Evolutionary conservation across 1,140 invertebrate genomes (phyloP).

Genomic region (Drosophila erecta): DNA sequence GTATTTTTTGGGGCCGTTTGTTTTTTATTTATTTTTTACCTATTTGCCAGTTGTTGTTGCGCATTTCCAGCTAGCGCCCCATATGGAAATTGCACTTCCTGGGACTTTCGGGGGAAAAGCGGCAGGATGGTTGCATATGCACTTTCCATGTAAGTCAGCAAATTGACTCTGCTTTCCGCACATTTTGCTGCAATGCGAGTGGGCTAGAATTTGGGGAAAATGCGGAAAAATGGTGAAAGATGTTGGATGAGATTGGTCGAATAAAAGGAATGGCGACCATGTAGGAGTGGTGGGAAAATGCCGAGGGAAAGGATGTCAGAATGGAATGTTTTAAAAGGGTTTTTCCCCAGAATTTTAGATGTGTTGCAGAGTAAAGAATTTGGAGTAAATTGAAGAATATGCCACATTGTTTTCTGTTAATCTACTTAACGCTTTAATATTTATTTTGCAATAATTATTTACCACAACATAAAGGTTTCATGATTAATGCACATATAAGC

Average conservation of each 20-base stretch:
- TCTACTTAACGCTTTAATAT: too few relatives aligned
- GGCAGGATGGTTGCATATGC: slow-evolving; percentile 34
- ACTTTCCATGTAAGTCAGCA: slow-evolving; percentile 66
- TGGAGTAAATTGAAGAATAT: not conserved
- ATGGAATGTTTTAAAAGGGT: slow-evolving; percentile 7
- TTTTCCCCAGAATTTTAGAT: not conserved
- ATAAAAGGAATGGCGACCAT: not conserved
- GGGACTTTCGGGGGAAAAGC: slow-evolving; percentile 1
- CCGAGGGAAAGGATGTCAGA: not conserved
- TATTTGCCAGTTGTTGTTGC: slow-evolving; percentile 25
- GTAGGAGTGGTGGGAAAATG: not conserved
- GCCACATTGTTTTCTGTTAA: too few relatives aligned
- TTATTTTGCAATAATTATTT: too few relatives aligned
- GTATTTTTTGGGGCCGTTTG: slow-evolving; percentile 12
- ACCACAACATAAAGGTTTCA: too few relatives aligned
- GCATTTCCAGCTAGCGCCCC: slow-evolving; percentile 31
- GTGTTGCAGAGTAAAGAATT: not conserved
- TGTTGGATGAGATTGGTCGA: slow-evolving; percentile 1
- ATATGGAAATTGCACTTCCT: slow-evolving; percentile 55
- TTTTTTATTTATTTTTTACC: slow-evolving; percentile 2
- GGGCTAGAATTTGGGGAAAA: slow-evolving; percentile 16
- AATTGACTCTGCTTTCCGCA: slow-evolving; percentile 66
- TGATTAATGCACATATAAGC: too few relatives aligned
- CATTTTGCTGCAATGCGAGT: slow-evolving; percentile 55
- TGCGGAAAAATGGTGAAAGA: not conserved